Evolutionary conservation across 2,797 vertebrate genomes (phyloP), one percentile per base, ranked within the genome.

Genomic region (Acanthurus lineatus): DNA sequence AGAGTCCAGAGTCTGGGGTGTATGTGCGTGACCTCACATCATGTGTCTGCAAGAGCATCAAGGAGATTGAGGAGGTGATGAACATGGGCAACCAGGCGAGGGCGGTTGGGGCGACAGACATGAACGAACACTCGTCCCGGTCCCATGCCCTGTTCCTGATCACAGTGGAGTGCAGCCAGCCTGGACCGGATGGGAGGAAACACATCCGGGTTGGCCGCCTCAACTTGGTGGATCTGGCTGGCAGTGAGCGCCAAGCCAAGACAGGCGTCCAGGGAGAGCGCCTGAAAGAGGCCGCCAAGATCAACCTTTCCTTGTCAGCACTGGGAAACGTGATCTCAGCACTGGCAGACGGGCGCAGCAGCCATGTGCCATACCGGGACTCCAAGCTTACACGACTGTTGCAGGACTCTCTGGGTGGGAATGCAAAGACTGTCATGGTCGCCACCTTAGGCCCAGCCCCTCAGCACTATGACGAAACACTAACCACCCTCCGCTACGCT

Each of bases 391-490:
- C 98, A 25, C 96, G 98, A 16, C 94, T 99, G 77, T 94, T 99
- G 79, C 97, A 98, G 90, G 98, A 99, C 91, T 99, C 98, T 6
- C 92, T 99, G 0, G 98, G 98, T 0, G 98, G 98, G n/a, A 99
- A 99, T 0, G 98, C 98, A 56, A 98, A 97, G 88, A 99, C 98
- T 0, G 96, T 98, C 90, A 98, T 99, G 97, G 97, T 99, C 38
- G 98, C 98, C 91, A 99, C 97, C 0, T 87, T 99, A 62, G 97
- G 98, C 20, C 98, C 98, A 0, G 95, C 97, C 9, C 93, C 96
- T 0, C 96, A 96, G 88, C 97, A 97, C 90, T 98, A 97, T 0
- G 97, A 98, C 0, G 98, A 99, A 93, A 98, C 97, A 77, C 95
- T 99, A 66, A 98, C 97, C 65, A 99, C 98, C 9, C 95, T 99